Evolutionary conservation across 2,888 invertebrate species (phyloP).

Genomic region (Caenorhabditis wallacei): DNA sequence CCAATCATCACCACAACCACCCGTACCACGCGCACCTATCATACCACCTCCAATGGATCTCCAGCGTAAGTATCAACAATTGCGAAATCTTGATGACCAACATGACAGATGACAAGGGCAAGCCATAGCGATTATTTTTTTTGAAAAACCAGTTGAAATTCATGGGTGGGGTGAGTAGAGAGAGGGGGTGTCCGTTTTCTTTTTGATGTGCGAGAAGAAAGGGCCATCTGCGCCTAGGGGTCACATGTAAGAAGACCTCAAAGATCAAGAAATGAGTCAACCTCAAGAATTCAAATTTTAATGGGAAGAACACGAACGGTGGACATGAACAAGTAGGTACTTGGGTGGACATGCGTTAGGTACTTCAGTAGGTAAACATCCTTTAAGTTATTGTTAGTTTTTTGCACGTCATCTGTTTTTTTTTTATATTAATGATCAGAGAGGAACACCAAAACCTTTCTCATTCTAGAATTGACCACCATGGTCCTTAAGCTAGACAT

Average conservation of each 20-base stretch:
- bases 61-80: conserved; percentile 52
- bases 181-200: neutral
- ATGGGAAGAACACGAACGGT: conserved; percentile 9
- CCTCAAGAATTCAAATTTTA: conserved; percentile 24
- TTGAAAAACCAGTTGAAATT: conserved; percentile 52
- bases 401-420: conserved; percentile 15
- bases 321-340: conserved; percentile 38
- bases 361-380: conserved; percentile 37
- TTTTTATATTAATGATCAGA: neutral
- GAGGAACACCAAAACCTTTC: neutral
- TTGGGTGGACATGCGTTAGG: conserved; percentile 34
- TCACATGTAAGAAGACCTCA: conserved; percentile 47
- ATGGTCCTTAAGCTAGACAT: too few relatives aligned
- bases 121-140: conserved; percentile 25
- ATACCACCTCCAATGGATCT: conserved; percentile 51
- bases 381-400: neutral
- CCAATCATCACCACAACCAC: conserved; percentile 65
- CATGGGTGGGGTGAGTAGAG: conserved; percentile 19
- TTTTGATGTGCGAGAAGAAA: conserved; percentile 1
- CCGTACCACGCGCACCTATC: conserved; percentile 64
- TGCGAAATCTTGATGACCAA: conserved; percentile 44
- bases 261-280: conserved; percentile 42
- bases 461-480: too few relatives aligned
- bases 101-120: conserved; percentile 15
- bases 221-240: conserved; percentile 32